These are phyloP conservation scores for Drosophila longiperda DNA, from an alignment of 2,888 invertebrate species.

Conservation along the genomic window DNA sequence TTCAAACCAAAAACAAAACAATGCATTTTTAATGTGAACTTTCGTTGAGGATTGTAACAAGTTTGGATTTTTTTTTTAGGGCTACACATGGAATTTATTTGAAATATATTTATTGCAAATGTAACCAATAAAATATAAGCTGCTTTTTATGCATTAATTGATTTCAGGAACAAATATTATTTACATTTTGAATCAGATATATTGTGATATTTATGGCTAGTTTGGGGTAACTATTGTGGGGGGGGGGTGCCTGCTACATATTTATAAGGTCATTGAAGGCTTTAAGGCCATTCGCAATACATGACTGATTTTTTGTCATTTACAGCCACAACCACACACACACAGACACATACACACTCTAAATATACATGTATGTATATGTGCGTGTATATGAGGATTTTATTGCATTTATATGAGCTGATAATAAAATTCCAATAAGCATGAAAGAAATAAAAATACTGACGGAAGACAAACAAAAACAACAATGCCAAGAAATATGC, in stretches of 20 bases:
- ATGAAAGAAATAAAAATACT: constrained; percentile 76
- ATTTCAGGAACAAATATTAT: not conserved
- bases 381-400: constrained; percentile 58
- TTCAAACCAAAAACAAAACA: constrained; percentile 51
- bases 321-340: not conserved
- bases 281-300: constrained; percentile 28
- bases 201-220: not conserved
- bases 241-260: not conserved
- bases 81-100: not conserved
- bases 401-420: constrained; percentile 79
- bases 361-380: constrained; percentile 27
- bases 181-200: constrained; percentile 1
- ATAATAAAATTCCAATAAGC: constrained; percentile 80
- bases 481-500: constrained; percentile 44
- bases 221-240: not conserved
- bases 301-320: constrained; percentile 37
- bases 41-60: not conserved
- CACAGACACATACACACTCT: not conserved
- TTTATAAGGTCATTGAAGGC: not conserved
- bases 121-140: not conserved
- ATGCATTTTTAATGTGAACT: not conserved
- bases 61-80: not conserved
- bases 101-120: not conserved
- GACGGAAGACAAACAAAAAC: constrained; percentile 58
- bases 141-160: not conserved